phyloP scores from a whole-genome alignment of 2,113 vertebrate genomes.

The Parus major region DNA sequence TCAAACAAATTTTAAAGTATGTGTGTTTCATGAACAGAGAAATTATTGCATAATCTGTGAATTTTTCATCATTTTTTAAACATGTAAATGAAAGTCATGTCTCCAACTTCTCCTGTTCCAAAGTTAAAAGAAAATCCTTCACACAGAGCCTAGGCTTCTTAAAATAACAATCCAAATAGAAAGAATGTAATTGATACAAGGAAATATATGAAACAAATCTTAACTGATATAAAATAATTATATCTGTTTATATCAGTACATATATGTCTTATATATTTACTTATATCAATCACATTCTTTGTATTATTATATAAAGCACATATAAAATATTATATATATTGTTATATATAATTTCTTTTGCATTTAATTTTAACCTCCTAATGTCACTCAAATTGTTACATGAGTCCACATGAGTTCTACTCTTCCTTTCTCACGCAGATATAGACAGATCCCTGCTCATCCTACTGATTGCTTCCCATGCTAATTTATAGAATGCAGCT shows the following conservation, averaged over 20 bases:
- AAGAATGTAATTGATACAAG: rapidly evolving
- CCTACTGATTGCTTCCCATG: background rate
- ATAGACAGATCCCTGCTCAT: background rate
- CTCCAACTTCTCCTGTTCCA: background rate
- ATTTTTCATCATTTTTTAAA: background rate
- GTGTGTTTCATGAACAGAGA: background rate
- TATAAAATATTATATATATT: background rate
- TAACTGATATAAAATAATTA: background rate
- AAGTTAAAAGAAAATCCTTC: background rate
- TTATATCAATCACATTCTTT: rapidly evolving
- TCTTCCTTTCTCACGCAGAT: background rate
- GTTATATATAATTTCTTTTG: background rate
- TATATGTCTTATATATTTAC: background rate
- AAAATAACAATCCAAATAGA: background rate
- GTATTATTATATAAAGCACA: background rate
- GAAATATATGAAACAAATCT: background rate
- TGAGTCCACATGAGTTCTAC: background rate
- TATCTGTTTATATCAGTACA: background rate
- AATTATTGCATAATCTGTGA: background rate
- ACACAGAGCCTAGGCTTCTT: background rate
- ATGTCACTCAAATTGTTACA: background rate
- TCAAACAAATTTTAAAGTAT: background rate
- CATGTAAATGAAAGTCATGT: background rate
- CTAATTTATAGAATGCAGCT: background rate
- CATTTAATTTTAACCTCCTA: background rate